These are phyloP conservation scores for Sitodiplosis mosellana DNA, from an alignment of 1,140 invertebrate genomes.

Conservation along the genomic window DNA sequence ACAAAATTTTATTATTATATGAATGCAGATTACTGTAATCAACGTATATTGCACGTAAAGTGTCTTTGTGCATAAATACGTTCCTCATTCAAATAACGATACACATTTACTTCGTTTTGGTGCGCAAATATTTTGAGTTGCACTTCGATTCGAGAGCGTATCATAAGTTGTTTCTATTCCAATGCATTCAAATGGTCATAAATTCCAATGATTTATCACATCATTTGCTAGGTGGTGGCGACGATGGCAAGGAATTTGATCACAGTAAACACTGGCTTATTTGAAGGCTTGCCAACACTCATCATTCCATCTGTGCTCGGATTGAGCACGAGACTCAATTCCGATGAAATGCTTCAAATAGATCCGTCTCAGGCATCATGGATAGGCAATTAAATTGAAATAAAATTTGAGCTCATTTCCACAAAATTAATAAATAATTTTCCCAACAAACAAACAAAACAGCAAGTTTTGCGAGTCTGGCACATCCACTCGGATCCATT, in stretches of 20 bases:
- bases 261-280: slow-evolving; percentile 27
- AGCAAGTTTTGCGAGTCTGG: too few relatives aligned
- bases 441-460: slow-evolving; percentile 48
- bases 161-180: too few relatives aligned
- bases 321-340: slow-evolving; percentile 14
- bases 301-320: slow-evolving; percentile 40
- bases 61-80: too few relatives aligned
- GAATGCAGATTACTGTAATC: too few relatives aligned
- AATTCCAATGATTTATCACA: too few relatives aligned
- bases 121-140: too few relatives aligned
- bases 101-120: too few relatives aligned
- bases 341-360: slow-evolving; percentile 27
- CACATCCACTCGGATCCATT: slow-evolving; percentile 49
- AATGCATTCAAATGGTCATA: too few relatives aligned
- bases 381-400: slow-evolving; percentile 36
- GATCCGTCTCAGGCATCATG: slow-evolving; percentile 45
- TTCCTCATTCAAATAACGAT: too few relatives aligned
- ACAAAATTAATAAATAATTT: background rate
- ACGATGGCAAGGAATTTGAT: slow-evolving; percentile 27
- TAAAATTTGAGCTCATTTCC: background rate
- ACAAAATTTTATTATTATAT: too few relatives aligned
- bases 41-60: too few relatives aligned
- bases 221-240: slow-evolving; percentile 25
- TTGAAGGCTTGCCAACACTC: slow-evolving; percentile 47
- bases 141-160: too few relatives aligned